Base-by-base conservation (phyloP, 2,888 invertebrate genomes). In the Microctonus aethiopoides region DNA sequence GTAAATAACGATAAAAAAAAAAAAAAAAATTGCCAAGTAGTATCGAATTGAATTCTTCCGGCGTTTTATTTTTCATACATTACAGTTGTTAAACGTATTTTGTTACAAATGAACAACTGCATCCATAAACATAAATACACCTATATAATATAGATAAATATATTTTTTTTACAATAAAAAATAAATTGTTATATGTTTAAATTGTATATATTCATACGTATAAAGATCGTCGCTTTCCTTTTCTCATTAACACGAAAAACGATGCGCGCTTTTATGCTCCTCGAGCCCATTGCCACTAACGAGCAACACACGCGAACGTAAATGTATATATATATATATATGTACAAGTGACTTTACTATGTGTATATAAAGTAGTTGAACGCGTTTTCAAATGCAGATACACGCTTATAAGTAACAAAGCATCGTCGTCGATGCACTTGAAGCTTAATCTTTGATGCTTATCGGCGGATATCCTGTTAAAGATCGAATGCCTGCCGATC, bases 241-340 rank as follows among this genome's bases (percentile, higher is more conserved):
- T 73, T 74, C 75, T 77, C 78, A 72, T 79, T 80, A 77, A 72
- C 72, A 74, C 74, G 70, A 61, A 65, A 68, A 71, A 62, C 32
- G 56, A 54, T 66, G 26, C 24, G 29, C 64, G 46, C 24, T 24
- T 67, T 52, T 54, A 29, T 46, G 34, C 39, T 29, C 16, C 24
- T 29, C 24, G 20, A 32, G 54, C 36, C 29, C 46, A 52, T 26
- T 32, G 10, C 36, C 51, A 39, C 72, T 75, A 75, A 75, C 74
- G 75, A 75, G 74, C 66, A 69, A 70, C 75, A 75, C 72, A 74
- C 75, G 70, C 39, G 72, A 72, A 72, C 72, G 63, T 62, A 68
- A 74, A 62, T 74, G 65, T 32, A 32, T 36, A 36, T 36, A 36
- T 46, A 7, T 46, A 7, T 46, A 46, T 46, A 39, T n/a, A 39